phyloP scores from a whole-genome alignment of 2,888 invertebrate species.

The Amphipyra berbera region DNA sequence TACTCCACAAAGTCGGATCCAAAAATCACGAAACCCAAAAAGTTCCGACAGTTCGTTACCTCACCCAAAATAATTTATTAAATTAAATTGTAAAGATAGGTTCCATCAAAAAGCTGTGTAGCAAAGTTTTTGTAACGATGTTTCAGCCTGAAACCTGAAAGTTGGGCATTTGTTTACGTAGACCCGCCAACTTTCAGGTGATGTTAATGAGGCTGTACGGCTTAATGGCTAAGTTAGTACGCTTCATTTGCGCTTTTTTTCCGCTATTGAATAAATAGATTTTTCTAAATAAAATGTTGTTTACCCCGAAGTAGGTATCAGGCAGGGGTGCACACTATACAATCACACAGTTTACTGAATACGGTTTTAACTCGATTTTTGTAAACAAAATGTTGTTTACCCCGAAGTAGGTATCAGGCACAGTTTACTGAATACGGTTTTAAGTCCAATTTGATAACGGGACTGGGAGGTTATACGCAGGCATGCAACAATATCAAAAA shows the following conservation, averaged over 20 bases:
- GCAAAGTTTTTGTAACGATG: conserved; percentile 45
- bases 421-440: too few relatives aligned
- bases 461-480: too few relatives aligned
- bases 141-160: conserved; percentile 54
- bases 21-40: conserved; percentile 4
- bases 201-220: conserved; percentile 54
- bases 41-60: not conserved
- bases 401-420: not conserved
- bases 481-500: too few relatives aligned
- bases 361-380: too few relatives aligned
- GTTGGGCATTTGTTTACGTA: conserved; percentile 56
- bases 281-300: conserved; percentile 22
- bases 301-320: not conserved
- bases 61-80: conserved; percentile 46
- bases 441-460: too few relatives aligned
- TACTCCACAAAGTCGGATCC: not conserved
- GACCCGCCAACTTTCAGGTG: conserved; percentile 50
- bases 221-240: conserved; percentile 53
- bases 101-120: conserved; percentile 43
- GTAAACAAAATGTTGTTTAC: conserved; percentile 7
- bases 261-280: conserved; percentile 1
- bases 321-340: too few relatives aligned
- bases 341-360: too few relatives aligned
- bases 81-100: conserved; percentile 55
- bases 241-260: conserved; percentile 40